Evolutionary conservation across 92 coral and sea anemone species (phyloP).

Genomic region (Paragorgia papillata): DNA sequence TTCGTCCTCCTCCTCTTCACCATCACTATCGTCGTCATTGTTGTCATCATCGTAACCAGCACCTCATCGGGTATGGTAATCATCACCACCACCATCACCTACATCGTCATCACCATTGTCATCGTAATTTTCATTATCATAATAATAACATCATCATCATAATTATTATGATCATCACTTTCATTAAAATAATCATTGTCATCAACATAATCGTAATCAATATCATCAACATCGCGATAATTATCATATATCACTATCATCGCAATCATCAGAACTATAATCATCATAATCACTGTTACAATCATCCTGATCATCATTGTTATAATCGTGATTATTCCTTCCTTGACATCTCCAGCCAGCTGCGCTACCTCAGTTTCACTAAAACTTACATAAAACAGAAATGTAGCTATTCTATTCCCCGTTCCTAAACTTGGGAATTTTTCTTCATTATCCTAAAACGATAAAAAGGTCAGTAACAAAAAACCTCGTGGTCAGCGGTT

Average conservation of each 20-base stretch:
- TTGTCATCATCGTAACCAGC: not conserved
- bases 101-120: not conserved
- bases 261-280: not conserved
- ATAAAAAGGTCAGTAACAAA: slow-evolving; percentile 8
- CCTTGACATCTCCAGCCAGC: not conserved
- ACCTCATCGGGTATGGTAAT: not conserved
- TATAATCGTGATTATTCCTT: not conserved
- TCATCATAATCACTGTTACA: not conserved
- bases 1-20: not conserved
- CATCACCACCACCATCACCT: not conserved
- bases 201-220: not conserved
- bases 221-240: not conserved
- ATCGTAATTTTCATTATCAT: not conserved
- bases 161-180: not conserved
- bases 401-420: slow-evolving; percentile 94
- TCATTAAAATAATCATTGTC: not conserved
- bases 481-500: not conserved
- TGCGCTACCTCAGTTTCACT: not conserved
- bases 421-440: slow-evolving; percentile 90
- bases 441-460: slow-evolving; percentile 75
- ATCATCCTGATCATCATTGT: not conserved
- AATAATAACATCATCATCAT: not conserved
- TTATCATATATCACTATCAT: not conserved
- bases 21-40: not conserved
- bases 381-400: slow-evolving; percentile 85